A percentile compares a stretch with the other conserved stretches of the same genome.
Conservation (phyloP, 2,888 invertebrate genomes). For the Tanypteryx hageni region DNA sequence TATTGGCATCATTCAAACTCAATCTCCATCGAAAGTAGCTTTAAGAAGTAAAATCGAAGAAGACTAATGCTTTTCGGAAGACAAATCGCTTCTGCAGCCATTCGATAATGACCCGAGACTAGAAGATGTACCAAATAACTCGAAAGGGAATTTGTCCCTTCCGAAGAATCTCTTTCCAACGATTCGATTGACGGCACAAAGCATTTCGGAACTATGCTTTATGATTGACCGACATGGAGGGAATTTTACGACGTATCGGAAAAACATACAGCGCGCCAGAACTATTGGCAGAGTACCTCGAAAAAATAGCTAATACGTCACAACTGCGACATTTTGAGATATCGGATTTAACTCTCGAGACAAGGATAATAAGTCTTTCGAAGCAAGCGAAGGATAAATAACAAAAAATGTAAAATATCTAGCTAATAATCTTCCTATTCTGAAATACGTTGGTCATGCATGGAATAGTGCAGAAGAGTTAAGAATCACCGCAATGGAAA, state of each 20-base stretch:
- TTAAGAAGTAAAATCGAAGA: neutral
- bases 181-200: neutral
- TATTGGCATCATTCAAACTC: no score
- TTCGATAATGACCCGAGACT: neutral
- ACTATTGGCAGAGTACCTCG: neutral
- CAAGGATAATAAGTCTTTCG: neutral
- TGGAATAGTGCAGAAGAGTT: no score
- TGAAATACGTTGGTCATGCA: no score
- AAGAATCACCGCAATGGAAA: no score
- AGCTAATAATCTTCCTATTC: neutral
- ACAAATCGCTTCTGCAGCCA: neutral
- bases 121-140: neutral
- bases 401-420: neutral
- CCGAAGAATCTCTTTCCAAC: neutral
- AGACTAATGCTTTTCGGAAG: no score
- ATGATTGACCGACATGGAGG: neutral
- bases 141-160: neutral
- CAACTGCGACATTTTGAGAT: neutral
- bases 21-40: no score
- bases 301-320: neutral
- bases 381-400: neutral
- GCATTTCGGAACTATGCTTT: neutral
- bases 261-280: neutral
- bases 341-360: neutral
- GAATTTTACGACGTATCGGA: conserved; percentile 22